Percentiles rank a stretch among this genome's conserved stretches.
Conservation (phyloP, 2,113 vertebrate species). For the Myrmecobius fasciatus region DNA sequence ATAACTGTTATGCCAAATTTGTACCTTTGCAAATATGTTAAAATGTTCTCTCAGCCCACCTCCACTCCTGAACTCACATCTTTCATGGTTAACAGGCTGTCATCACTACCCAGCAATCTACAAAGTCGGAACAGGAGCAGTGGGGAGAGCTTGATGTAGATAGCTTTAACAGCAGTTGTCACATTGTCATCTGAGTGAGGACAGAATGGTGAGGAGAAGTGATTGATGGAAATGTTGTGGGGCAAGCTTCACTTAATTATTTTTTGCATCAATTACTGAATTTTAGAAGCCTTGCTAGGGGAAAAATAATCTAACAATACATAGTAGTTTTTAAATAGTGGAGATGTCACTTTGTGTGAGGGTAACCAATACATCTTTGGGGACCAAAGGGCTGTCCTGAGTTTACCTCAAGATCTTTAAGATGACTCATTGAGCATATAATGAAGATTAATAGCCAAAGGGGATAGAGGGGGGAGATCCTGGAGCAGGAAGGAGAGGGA, state of each 20-base stretch:
- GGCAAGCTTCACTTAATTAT: slow-evolving; percentile 38
- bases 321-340: neutral
- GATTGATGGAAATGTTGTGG: slow-evolving; percentile 48
- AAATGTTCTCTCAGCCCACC: slow-evolving; percentile 54
- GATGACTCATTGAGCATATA: neutral
- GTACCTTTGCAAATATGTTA: slow-evolving; percentile 50
- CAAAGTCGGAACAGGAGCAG: neutral
- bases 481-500: neutral
- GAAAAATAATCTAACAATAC: neutral
- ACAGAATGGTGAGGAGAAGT: slow-evolving; percentile 6
- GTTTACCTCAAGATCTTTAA: slow-evolving; percentile 16
- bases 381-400: neutral
- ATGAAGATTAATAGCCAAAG: slow-evolving; percentile 21
- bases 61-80: slow-evolving; percentile 54
- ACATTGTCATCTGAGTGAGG: slow-evolving; percentile 14
- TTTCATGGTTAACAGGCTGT: slow-evolving; percentile 53
- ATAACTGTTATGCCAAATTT: slow-evolving; percentile 14
- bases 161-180: neutral
- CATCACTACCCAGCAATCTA: slow-evolving; percentile 28
- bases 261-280: slow-evolving; percentile 50
- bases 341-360: neutral
- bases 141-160: neutral
- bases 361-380: neutral
- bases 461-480: neutral
- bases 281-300: neutral